Evolutionary conservation across 1,140 invertebrate genomes (phyloP), one percentile per base, ranked within the genome.

Genomic region (Diabrotica virgifera): DNA sequence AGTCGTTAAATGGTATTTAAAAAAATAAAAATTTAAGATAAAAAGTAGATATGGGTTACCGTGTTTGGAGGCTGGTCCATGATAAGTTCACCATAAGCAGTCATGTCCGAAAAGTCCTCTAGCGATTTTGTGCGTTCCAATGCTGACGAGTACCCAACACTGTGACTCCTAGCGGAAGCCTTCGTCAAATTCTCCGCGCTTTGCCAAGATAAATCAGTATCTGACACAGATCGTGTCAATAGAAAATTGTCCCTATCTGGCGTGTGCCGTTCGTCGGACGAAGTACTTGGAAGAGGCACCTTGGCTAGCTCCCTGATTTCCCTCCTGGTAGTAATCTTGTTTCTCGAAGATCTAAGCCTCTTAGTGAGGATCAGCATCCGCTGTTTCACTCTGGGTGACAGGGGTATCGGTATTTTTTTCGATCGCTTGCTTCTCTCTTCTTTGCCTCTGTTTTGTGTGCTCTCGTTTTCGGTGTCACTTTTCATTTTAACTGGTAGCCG

Each of bases 31-130:
- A 24, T 24, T 1, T 24, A 24, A 24, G 24, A 24, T 12, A 46
- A 59, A 40, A 59, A 38, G 46, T 59, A 13, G 37, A 40, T 40
- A 38, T n/a, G 24, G 46, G 46, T 59, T 60, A 60, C 59, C 59
- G 59, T 63, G 7, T 12, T 35, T 8, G 61, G 37, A 38, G 65
- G 9, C 8, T 66, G 63, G 60, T 81, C 81, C 70, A 82, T 74
- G 59, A 82, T 81, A 64, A 82, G 74, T 70, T 82, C 79, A 59
- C 81, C 82, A 70, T 81, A 83, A 64, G 81, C 80, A 53, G 82
- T 80, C 81, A 82, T 83, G 58, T 73, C 68, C 64, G 72, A 68
- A 40, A 78, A 65, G 62, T 70, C 69, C 64, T 76, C 76, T 51
- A 77, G 69, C 10, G 74, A 76, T 68, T 73, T 74, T 10, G 74